Percentiles rank a stretch among this genome's conserved stretches.
Evolutionary conservation across 2,113 vertebrate genomes (phyloP).

Genomic region (Cathartes aura): DNA sequence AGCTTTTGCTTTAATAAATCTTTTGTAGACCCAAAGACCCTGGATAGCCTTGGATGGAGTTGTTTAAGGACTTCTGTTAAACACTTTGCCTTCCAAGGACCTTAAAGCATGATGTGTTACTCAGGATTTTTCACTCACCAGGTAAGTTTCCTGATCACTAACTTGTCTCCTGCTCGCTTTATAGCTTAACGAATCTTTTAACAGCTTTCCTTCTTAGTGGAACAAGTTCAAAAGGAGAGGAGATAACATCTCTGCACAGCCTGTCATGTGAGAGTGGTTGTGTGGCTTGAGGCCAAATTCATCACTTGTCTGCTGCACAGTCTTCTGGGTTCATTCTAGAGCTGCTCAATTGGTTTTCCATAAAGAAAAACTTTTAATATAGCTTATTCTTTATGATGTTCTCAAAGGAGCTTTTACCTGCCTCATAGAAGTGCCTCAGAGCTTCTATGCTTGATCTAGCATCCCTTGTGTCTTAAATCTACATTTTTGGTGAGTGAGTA

Average conservation of each 20-base stretch:
- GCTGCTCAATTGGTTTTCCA: background rate
- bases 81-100: background rate
- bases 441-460: background rate
- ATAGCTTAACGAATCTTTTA: conserved; percentile 37
- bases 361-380: background rate
- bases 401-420: background rate
- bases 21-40: background rate
- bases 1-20: conserved; percentile 29
- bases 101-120: background rate
- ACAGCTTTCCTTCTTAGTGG: conserved; percentile 1
- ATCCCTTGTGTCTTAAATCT: background rate
- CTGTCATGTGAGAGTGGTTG: background rate
- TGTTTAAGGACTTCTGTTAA: background rate
- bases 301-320: background rate
- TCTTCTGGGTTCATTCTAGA: background rate
- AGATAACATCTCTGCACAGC: background rate
- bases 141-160: background rate
- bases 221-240: background rate
- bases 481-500: background rate
- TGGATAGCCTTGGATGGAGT: background rate
- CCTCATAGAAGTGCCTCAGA: background rate
- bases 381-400: background rate
- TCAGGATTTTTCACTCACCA: background rate
- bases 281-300: background rate
- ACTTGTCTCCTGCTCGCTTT: background rate